A percentile compares a stretch with the other conserved stretches of the same genome.
Evolutionary conservation across 2,888 invertebrate genomes (phyloP).

Genomic region (Physocephala rufipes): DNA sequence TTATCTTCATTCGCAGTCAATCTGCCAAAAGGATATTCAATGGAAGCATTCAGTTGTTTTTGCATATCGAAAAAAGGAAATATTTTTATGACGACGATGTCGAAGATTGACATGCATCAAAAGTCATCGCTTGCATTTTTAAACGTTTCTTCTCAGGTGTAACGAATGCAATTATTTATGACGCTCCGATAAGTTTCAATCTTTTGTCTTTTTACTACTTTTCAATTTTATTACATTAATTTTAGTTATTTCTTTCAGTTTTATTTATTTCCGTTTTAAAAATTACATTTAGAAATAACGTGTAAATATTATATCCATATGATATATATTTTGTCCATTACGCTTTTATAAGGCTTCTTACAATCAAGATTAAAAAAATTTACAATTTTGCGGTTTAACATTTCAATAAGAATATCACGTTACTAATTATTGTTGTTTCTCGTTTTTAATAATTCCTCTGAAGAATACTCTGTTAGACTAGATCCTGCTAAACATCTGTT

Average conservation of each 20-base stretch:
- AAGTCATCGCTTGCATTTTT: constrained; percentile 16
- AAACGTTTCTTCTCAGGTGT: constrained; percentile 47
- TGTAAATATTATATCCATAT: background rate
- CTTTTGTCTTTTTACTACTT: constrained; percentile 11
- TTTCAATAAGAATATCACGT: constrained; percentile 64
- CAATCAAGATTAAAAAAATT: background rate
- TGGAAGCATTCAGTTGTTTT: constrained; percentile 19
- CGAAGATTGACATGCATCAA: constrained; percentile 23
- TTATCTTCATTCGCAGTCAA: background rate
- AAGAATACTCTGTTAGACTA: background rate
- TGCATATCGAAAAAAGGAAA: constrained; percentile 22
- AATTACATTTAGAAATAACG: background rate
- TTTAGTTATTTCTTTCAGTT: background rate
- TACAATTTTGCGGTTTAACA: constrained; percentile 58
- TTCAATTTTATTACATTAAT: background rate
- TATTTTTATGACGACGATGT: constrained; percentile 29
- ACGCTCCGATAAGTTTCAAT: constrained; percentile 6
- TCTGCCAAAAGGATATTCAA: background rate
- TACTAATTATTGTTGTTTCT: constrained; percentile 62
- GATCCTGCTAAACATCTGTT: constrained; percentile 24
- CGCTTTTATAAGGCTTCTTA: constrained; percentile 28
- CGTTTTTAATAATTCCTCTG: background rate
- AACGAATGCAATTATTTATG: constrained; percentile 57
- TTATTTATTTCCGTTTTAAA: background rate
- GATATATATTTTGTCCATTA: background rate